These are phyloP conservation scores for Dynastes maya DNA, from an alignment of 2,888 invertebrate genomes.

Conservation along the genomic window DNA sequence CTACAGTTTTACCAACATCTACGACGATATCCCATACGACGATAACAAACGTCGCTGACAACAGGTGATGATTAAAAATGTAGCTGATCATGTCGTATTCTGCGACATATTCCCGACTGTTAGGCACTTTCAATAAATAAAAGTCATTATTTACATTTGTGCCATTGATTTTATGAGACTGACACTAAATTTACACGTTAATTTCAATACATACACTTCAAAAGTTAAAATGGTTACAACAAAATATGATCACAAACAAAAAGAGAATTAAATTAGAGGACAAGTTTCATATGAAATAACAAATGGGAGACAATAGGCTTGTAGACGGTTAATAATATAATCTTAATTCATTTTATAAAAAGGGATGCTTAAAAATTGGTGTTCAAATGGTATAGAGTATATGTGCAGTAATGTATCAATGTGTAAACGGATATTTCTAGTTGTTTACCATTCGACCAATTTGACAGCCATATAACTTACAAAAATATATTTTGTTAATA, in stretches of 20 bases:
- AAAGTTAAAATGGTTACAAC: slow-evolving; percentile 46
- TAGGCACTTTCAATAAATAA: slow-evolving; percentile 51
- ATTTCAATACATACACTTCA: slow-evolving; percentile 49
- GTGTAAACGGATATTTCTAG: slow-evolving; percentile 27
- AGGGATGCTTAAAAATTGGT: slow-evolving; percentile 14
- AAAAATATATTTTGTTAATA: slow-evolving; percentile 7
- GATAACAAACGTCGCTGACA: slow-evolving; percentile 47
- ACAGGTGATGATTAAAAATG: slow-evolving; percentile 50
- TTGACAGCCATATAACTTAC: background rate
- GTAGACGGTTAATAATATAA: background rate
- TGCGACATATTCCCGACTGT: slow-evolving; percentile 46
- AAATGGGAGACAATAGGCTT: slow-evolving; percentile 30
- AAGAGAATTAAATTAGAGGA: slow-evolving; percentile 22
- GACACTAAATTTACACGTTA: slow-evolving; percentile 53
- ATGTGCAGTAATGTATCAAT: slow-evolving; percentile 38
- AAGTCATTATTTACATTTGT: slow-evolving; percentile 55
- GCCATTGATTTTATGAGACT: slow-evolving; percentile 60
- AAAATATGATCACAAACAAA: slow-evolving; percentile 40
- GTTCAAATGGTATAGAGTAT: slow-evolving; percentile 21
- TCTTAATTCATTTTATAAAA: slow-evolving; percentile 20
- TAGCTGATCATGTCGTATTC: slow-evolving; percentile 41
- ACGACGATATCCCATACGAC: slow-evolving; percentile 34
- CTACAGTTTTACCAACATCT: slow-evolving; percentile 41
- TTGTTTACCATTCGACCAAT: slow-evolving; percentile 1
- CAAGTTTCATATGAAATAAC: slow-evolving; percentile 32